Evolutionary conservation across 2,888 invertebrate genomes (phyloP), one percentile per base, ranked within the genome.

Genomic region (Pomacea canaliculata): DNA sequence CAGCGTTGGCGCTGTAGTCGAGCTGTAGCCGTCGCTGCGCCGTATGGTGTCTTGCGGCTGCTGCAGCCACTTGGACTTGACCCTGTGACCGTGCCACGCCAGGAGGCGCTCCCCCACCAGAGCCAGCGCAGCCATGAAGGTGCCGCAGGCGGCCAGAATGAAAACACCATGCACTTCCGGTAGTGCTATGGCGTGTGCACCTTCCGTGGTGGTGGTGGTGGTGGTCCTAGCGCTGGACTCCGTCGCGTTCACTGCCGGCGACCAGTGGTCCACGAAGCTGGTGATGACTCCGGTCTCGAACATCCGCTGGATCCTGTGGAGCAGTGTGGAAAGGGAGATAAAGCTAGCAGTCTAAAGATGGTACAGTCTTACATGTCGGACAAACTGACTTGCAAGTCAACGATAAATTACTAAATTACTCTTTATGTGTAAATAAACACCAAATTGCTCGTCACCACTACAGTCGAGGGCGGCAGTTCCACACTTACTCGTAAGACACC

Each of bases 241-340:
- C 51, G 51, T 13, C 51, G 7, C 16, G 51, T 56, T 56, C 51
- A 13, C 7, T 56, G 51, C 51, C 8, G 70, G 70, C n/a, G 70
- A 70, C 70, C 70, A 70, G 7, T 19, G 12, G n/a, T 37, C 19
- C 18, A 23, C 59, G 56, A 48, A 70, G 13, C 56, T 7, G 27
- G 59, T 60, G 18, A 70, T 70, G 7, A 70, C 56, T 13, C 70
- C 70, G 27, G 70, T 59, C 56, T 70, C 70, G 18, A 70, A 59
- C 51, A 70, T 70, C 27, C 56, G 70, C n/a, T 23, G 16, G 37
- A 70, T 70, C 37, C 70, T 70, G 70, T 9, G 67, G 12, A 67
- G 16, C 27, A 46, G 27, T n/a, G 66, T 56, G 12, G 16, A 56
- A 67, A 60, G 60, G 60, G 60, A 60, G n/a, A 60, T n/a, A 60